Conservation (phyloP, 2,113 vertebrate species). For the Anhinga rufa region DNA sequence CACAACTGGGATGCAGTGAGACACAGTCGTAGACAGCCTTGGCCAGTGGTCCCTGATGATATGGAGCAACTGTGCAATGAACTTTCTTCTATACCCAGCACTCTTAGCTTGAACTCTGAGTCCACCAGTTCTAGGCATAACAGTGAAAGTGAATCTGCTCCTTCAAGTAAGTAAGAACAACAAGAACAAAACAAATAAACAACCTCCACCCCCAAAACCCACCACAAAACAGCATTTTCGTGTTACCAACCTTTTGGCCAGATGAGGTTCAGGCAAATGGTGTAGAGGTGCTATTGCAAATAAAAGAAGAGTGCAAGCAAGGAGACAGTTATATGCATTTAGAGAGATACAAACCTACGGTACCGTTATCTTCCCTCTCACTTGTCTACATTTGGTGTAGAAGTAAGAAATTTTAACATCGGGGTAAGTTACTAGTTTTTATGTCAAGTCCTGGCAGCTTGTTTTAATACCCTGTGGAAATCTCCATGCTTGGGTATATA, state of each 20-base stretch:
- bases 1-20: constrained; percentile 93
- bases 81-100: constrained; percentile 82
- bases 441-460: neutral
- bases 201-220: too few species aligned
- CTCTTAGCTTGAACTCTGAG: constrained; percentile 89
- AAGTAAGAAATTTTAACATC: neutral
- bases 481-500: neutral
- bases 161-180: constrained; percentile 81
- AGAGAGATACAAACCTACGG: neutral
- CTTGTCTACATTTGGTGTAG: neutral
- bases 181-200: neutral
- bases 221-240: neutral
- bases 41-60: constrained; percentile 95
- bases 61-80: constrained; percentile 85
- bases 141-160: constrained; percentile 94
- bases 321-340: neutral
- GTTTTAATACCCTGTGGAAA: neutral
- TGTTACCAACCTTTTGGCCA: neutral
- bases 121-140: constrained; percentile 97
- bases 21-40: constrained; percentile 91
- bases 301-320: neutral
- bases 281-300: neutral
- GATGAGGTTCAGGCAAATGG: neutral
- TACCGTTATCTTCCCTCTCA: too few species aligned
- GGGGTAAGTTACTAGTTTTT: neutral